Conservation (phyloP, 2,113 vertebrate species). For the Promerops cafer region DNA sequence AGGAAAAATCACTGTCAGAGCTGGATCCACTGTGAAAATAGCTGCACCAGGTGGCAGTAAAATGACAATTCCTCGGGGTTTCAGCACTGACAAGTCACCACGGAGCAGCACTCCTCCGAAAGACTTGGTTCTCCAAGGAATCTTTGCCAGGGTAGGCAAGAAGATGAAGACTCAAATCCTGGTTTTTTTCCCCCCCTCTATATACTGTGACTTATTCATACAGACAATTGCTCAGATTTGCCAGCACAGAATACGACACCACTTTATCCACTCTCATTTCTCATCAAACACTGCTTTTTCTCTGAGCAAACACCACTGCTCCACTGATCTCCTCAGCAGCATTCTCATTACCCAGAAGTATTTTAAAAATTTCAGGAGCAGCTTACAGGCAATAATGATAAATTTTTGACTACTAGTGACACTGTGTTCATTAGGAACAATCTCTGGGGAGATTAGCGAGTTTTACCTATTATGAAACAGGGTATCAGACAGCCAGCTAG, state of each 20-base stretch:
- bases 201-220: not conserved
- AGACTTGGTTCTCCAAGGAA: not conserved
- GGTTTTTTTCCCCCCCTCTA: fast-evolving
- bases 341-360: not conserved
- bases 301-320: not conserved
- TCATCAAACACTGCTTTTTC: not conserved
- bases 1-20: not conserved
- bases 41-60: conserved; percentile 10
- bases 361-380: not conserved
- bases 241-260: not conserved
- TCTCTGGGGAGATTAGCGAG: not conserved
- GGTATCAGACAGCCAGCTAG: not conserved
- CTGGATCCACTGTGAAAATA: not conserved
- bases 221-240: not conserved
- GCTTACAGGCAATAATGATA: not conserved
- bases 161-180: not conserved
- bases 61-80: not conserved
- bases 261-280: not conserved
- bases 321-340: not conserved
- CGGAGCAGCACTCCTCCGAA: not conserved
- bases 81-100: not conserved
- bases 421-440: not conserved
- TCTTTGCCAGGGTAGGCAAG: not conserved
- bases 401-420: not conserved
- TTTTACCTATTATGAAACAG: not conserved